phyloP scores from a whole-genome alignment of 2,113 vertebrate species.

The Oostethus manadensis region DNA sequence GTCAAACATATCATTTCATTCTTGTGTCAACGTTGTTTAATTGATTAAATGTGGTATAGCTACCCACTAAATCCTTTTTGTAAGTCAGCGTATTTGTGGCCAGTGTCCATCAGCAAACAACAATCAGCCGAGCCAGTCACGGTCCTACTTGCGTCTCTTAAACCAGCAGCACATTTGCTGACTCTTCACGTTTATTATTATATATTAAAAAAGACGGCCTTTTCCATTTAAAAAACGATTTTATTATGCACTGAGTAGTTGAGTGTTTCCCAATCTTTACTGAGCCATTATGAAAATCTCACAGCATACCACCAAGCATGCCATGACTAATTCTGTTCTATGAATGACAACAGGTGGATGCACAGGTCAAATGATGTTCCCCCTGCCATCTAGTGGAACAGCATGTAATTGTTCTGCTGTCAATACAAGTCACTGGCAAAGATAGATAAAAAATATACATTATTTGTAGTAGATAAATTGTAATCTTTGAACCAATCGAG shows the following conservation, averaged over 20 bases:
- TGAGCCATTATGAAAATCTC: too few species aligned
- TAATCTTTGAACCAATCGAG: too few species aligned
- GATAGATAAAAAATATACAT: too few species aligned
- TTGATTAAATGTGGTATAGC: slow-evolving; percentile 21
- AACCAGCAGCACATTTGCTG: slow-evolving; percentile 21
- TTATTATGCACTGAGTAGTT: too few species aligned
- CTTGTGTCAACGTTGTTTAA: slow-evolving; percentile 4
- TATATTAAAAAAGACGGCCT: not conserved
- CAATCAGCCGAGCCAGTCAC: slow-evolving; percentile 17
- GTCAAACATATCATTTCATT: not conserved
- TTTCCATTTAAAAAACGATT: not conserved
- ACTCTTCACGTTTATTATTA: slow-evolving; percentile 18
- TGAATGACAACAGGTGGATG: too few species aligned
- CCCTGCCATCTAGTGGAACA: too few species aligned
- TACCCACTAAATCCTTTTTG: slow-evolving; percentile 23
- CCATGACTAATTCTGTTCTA: too few species aligned
- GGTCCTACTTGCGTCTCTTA: slow-evolving; percentile 11
- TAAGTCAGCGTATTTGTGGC: slow-evolving; percentile 31
- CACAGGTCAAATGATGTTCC: too few species aligned
- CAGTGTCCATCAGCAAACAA: slow-evolving; percentile 21
- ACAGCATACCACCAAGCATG: too few species aligned
- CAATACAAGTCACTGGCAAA: not conserved
- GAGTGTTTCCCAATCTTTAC: too few species aligned
- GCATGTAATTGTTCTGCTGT: not conserved
- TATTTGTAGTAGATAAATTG: too few species aligned